Evolutionary conservation across 1,140 invertebrate genomes (phyloP), one percentile per base, ranked within the genome.

Genomic region (Conus ventricosus): DNA sequence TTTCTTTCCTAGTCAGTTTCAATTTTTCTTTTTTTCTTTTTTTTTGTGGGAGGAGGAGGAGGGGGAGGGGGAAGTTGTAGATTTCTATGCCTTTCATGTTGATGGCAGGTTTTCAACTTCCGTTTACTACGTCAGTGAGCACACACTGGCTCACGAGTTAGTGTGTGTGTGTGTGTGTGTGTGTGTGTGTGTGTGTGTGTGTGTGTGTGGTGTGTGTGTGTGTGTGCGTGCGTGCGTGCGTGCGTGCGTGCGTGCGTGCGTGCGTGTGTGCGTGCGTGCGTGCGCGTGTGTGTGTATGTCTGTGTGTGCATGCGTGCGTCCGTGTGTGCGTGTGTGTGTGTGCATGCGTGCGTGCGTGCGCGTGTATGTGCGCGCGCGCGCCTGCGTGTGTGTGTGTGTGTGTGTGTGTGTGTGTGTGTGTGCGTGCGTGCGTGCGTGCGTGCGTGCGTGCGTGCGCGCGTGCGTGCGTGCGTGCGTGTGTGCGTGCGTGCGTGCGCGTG

Each of bases 81-180:
- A 39, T 39, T 3, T 39, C 39, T 3, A 39, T 39, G 39, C 39
- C 39, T 39, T 39, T 3, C 39, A 39, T 39, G 39, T 39, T 39
- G 39, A 39, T 39, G 39, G 39, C 39, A 1, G 39, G 39, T 39
- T 39, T 39, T 39, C 39, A 39, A 39, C 39, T 39, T 39, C 39
- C 39, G 39, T 39, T 39, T 39, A 39, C 39, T 63, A 20, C 60
- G 60, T 63, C 11, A 13, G 60, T 0, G 60, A 13, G 60, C 60
- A 4, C 60, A 20, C 60, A 20, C 60, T 11, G 1, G 60, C 60
- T 13, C 60, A 20, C 20, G 67, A 20, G 67, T 71, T 6, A 23
- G 67, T 71, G 67, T 71, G 67, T 71, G 67, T 71, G 67, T 71
- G 67, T 71, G 67, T 20, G 67, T 71, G 11, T 71, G 67, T 71